phyloP scores from a whole-genome alignment of 64 coral and sea anemone species.

The Actinia tenebrosa region DNA sequence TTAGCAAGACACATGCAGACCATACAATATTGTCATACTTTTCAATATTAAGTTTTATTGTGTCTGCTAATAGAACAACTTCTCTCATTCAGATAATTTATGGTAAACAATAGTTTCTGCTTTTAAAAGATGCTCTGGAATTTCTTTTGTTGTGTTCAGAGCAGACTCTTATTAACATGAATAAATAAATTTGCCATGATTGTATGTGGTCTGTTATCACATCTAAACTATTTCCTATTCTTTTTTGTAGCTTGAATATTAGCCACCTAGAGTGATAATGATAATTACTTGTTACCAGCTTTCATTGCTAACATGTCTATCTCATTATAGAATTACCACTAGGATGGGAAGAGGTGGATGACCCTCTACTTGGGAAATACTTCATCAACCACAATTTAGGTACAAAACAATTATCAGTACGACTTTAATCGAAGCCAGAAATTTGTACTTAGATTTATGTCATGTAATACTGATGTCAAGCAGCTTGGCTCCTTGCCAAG shows the following conservation, averaged over 20 bases:
- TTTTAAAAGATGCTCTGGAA: too few species aligned
- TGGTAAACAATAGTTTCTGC: too few species aligned
- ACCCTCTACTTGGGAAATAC: constrained; percentile 66
- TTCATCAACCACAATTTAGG: constrained; percentile 85
- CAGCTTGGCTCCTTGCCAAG: too few species aligned
- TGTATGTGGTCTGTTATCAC: not conserved
- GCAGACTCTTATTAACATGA: too few species aligned
- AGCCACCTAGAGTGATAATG: not conserved
- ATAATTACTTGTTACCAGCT: not conserved
- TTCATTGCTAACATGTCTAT: constrained; percentile 1
- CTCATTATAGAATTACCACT: constrained; percentile 71
- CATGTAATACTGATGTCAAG: not conserved
- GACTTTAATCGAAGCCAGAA: not conserved
- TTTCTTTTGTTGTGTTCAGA: too few species aligned
- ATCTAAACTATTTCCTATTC: constrained; percentile 7
- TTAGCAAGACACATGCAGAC: too few species aligned
- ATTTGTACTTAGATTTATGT: not conserved
- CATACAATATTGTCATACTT: too few species aligned
- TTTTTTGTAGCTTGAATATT: not conserved
- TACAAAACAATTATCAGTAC: not conserved
- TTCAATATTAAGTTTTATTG: too few species aligned
- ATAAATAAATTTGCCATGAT: not conserved
- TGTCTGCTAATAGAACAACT: too few species aligned
- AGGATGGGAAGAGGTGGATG: constrained; percentile 88
- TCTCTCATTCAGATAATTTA: too few species aligned